Evolutionary conservation across 1,140 invertebrate species (phyloP), one percentile per base, ranked within the genome.

Genomic region (Telenomus remus): DNA sequence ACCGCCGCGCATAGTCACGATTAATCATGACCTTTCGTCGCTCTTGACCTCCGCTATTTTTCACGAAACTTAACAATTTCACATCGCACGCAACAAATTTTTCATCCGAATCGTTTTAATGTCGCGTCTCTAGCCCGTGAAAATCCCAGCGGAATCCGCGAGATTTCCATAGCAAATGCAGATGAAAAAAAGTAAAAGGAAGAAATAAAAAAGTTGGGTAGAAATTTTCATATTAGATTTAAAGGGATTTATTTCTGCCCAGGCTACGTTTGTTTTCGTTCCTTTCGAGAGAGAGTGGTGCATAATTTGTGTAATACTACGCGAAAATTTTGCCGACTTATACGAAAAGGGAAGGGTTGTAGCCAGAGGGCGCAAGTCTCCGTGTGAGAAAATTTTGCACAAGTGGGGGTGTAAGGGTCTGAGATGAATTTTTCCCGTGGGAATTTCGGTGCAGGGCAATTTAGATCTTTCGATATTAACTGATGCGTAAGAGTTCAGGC

Each of bases 191-290:
- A n/a, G n/a, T n/a, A n/a, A n/a, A 56, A 43, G 11, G 8, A 63
- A 64, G n/a, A 57, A 49, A 50, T 27, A 39, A 46, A 19, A 43
- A 10, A 6, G 9, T n/a, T 16, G 3, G 59, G 53, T 55, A 51
- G n/a, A 68, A 68, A 74, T 68, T 74, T 74, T 74, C 71, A 68
- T 68, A 68, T 74, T 74, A 74, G 63, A 68, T 74, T 74, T 66
- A 63, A 74, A 66, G 71, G n/a, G 63, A 68, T 74, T 74, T 68
- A 68, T 68, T 63, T 63, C 46, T 9, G n/a, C 11, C 12, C 12
- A 16, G n/a, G 19, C 19, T 61, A 54, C 54, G 53, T 34, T 55
- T 50, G 49, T 61, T 61, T 44, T 65, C 46, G 19, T 11, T 5
- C 12, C 44, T 44, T 49, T 34, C 0, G 49, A 13, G 2, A 15